Conservation (phyloP, 2,888 invertebrate genomes). For the Auanema sp. region DNA sequence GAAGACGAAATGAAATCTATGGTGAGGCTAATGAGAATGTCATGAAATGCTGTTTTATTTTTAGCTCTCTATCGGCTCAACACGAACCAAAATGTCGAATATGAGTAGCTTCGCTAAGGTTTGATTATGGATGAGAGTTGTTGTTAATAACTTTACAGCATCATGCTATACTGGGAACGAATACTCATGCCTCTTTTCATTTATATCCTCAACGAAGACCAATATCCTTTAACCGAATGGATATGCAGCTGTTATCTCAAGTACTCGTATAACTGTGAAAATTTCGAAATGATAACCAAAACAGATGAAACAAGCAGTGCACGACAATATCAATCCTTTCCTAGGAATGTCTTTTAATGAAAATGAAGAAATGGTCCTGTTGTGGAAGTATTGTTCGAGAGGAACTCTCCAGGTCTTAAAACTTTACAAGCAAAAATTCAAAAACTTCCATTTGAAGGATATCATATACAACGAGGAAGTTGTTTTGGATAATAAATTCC, state of each 20-base stretch:
- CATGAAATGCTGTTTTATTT: not conserved
- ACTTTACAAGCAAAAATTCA: not conserved
- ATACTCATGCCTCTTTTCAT: conserved; percentile 61
- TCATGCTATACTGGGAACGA: conserved; percentile 60
- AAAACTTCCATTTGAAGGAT: conserved; percentile 21
- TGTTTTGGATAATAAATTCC: conserved; percentile 43
- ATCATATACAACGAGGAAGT: conserved; percentile 48
- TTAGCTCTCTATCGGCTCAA: conserved; percentile 57
- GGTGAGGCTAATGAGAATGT: conserved; percentile 20
- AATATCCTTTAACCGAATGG: conserved; percentile 50
- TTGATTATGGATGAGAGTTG: not conserved
- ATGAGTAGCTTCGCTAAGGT: conserved; percentile 55
- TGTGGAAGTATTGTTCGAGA: conserved; percentile 63
- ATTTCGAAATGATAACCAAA: not conserved
- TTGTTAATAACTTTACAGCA: conserved; percentile 37
- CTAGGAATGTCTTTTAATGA: conserved; percentile 73
- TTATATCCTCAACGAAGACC: conserved; percentile 59
- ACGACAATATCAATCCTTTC: conserved; percentile 95
- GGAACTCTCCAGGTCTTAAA: conserved; percentile 50
- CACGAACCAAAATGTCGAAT: conserved; percentile 58
- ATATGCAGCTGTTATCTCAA: conserved; percentile 45
- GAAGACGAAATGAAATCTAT: conserved; percentile 63
- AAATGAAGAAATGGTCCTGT: conserved; percentile 58
- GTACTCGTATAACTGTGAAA: conserved; percentile 8
- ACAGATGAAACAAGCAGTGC: conserved; percentile 83